phyloP scores from a whole-genome alignment of 1,140 invertebrate species.

The Solen grandis region DNA sequence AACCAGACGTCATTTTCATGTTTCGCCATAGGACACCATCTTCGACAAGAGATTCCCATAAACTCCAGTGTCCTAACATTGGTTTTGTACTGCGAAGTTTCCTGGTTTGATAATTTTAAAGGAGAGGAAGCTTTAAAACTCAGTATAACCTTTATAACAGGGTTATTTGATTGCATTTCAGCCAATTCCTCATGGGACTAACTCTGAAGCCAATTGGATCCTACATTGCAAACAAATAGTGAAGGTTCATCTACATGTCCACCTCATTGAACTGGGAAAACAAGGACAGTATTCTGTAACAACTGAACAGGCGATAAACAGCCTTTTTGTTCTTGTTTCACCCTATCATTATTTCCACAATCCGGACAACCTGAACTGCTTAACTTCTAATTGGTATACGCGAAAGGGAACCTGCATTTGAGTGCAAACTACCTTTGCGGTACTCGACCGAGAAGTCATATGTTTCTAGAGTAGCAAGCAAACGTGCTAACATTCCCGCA shows the following conservation, averaged over 20 bases:
- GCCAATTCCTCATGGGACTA: neutral
- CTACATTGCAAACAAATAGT: neutral
- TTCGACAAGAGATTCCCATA: neutral
- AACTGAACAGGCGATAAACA: neutral
- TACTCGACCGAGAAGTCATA: conserved; percentile 9
- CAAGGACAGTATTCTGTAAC: no score
- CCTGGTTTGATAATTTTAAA: neutral
- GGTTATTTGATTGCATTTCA: neutral
- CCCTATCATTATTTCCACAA: neutral
- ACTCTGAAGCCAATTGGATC: neutral
- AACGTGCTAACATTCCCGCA: conserved; percentile 9
- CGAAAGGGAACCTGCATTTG: conserved; percentile 31
- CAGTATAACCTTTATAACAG: neutral
- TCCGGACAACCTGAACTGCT: neutral
- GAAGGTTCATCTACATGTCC: neutral
- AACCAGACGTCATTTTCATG: neutral
- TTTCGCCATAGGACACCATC: neutral
- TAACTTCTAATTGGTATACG: neutral
- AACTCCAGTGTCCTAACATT: neutral
- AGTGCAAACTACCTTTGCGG: conserved; percentile 5
- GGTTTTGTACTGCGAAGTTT: neutral
- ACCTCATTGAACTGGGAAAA: no score
- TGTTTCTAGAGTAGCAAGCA: neutral
- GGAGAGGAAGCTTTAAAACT: neutral
- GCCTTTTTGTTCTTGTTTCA: neutral